A percentile compares a stretch with the other conserved stretches of the same genome.
Conservation (phyloP, 2,113 vertebrate species). For the Atrichornis clamosus region DNA sequence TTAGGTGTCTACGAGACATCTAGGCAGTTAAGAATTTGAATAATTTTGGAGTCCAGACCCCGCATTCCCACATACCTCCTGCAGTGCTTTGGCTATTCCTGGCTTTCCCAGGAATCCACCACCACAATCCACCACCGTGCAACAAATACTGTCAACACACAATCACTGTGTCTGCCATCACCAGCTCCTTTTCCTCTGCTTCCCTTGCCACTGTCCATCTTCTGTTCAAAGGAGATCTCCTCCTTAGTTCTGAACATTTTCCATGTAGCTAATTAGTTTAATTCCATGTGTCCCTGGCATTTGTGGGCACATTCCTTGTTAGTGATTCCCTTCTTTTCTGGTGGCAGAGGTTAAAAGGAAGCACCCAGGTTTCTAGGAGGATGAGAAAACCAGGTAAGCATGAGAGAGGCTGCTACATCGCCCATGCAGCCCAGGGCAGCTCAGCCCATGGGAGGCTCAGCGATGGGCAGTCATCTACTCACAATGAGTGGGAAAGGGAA, state of each 20-base stretch:
- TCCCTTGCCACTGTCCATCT: not conserved
- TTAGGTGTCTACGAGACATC: not conserved
- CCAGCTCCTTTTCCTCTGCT: not conserved
- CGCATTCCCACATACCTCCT: not conserved
- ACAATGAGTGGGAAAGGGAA: not conserved
- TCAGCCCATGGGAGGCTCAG: not conserved
- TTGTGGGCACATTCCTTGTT: not conserved
- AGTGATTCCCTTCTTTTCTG: not conserved
- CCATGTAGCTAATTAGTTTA: not conserved
- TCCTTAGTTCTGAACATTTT: not conserved
- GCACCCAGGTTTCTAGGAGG: not conserved
- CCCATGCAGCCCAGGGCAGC: rapidly evolving
- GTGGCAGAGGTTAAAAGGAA: not conserved
- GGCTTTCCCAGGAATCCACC: too few species aligned
- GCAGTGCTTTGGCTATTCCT: not conserved
- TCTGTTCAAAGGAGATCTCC: not conserved
- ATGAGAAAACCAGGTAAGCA: not conserved
- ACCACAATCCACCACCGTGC: not conserved
- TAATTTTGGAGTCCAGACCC: not conserved
- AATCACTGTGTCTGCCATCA: rapidly evolving
- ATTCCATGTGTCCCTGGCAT: not conserved
- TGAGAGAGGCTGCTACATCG: not conserved
- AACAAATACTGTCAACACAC: not conserved
- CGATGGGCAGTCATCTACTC: not conserved
- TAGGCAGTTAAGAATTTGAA: not conserved